Evolutionary conservation across 2,888 invertebrate species (phyloP).

Genomic region (Drosophila dives): DNA sequence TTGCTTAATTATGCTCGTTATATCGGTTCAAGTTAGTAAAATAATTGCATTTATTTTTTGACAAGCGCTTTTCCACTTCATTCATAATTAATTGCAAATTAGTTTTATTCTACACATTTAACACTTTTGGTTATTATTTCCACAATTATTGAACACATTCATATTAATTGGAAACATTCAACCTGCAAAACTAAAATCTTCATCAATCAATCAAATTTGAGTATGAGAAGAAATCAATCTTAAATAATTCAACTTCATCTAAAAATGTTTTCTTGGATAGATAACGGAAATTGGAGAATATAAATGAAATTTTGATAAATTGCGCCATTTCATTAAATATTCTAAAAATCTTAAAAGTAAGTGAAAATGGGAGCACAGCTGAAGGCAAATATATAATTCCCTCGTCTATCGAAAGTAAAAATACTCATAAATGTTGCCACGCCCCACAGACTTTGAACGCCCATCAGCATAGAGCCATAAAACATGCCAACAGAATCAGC

Average conservation of each 20-base stretch:
- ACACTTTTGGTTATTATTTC: not conserved
- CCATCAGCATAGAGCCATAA: not conserved
- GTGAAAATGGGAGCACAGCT: not conserved
- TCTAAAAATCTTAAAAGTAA: not conserved
- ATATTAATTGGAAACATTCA: not conserved
- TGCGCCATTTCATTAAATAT: not conserved
- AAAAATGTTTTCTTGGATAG: not conserved
- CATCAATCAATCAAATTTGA: not conserved
- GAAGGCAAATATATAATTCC: not conserved
- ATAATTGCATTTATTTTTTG: slow-evolving; percentile 16
- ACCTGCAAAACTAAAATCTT: not conserved
- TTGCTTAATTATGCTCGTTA: slow-evolving; percentile 1
- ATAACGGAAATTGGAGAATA: not conserved
- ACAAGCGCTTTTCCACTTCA: not conserved
- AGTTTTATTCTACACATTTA: not conserved
- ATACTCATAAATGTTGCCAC: slow-evolving; percentile 15
- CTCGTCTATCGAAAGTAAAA: slow-evolving; percentile 8
- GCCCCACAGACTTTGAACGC: slow-evolving; percentile 13
- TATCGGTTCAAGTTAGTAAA: not conserved
- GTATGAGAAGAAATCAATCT: not conserved
- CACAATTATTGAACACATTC: not conserved
- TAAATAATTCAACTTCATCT: not conserved
- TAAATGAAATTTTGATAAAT: not conserved
- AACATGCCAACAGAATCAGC: slow-evolving; percentile 58
- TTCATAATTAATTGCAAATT: not conserved